These are phyloP conservation scores for Agriotes lineatus DNA, from an alignment of 2,888 invertebrate species.

Conservation along the genomic window DNA sequence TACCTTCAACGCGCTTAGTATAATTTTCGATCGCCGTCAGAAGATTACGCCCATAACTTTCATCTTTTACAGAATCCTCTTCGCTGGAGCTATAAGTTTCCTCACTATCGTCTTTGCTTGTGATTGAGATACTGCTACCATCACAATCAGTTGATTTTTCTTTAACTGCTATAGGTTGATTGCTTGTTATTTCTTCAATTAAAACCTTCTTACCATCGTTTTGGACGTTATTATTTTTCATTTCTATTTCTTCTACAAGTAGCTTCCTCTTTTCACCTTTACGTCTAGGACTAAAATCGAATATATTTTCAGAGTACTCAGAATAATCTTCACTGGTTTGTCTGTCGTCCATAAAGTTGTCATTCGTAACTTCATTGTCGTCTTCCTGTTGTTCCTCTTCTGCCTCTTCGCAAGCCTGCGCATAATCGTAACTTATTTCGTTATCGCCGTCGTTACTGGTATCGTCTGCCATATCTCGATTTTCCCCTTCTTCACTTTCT, in stretches of 20 bases:
- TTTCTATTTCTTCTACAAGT: conserved; percentile 21
- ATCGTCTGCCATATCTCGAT: neutral
- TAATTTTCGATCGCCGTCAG: neutral
- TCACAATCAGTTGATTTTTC: no score
- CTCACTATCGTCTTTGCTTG: no score
- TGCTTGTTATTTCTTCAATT: conserved; percentile 17
- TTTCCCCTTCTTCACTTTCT: neutral
- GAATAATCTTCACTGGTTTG: conserved; percentile 56
- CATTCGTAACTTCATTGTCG: conserved; percentile 33
- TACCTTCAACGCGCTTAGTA: conserved; percentile 37
- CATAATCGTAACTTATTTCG: conserved; percentile 24
- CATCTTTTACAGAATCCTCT: neutral
- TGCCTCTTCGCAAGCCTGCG: conserved; percentile 32
- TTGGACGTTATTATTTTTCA: neutral
- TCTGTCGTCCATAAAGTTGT: conserved; percentile 56
- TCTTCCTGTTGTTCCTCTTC: conserved; percentile 17
- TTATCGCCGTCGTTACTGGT: conserved; percentile 10
- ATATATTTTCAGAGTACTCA: conserved; percentile 57
- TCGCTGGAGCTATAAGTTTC: conserved; percentile 5
- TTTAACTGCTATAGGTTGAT: no score
- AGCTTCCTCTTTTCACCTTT: neutral
- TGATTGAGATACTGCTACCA: no score
- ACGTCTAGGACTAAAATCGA: conserved; percentile 56
- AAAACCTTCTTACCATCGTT: conserved; percentile 6
- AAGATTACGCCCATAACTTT: neutral